These are phyloP conservation scores for Tangara arthus DNA, from an alignment of 2,797 vertebrate species.

Conservation along the genomic window DNA sequence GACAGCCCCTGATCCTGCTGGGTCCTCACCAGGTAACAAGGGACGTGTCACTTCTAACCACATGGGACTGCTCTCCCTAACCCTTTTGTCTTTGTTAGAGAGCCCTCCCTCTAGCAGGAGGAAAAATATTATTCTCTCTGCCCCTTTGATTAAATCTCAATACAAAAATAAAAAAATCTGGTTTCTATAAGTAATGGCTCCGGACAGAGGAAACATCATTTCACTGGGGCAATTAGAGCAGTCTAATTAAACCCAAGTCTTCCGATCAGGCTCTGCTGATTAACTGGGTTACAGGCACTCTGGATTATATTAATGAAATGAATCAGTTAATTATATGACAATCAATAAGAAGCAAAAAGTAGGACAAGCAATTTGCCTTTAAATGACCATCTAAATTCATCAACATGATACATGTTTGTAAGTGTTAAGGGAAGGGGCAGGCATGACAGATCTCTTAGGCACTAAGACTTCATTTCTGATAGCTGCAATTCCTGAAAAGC, in stretches of 20 bases:
- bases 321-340: constrained; percentile 66
- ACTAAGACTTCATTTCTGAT: background rate
- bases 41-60: background rate
- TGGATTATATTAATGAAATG: constrained; percentile 32
- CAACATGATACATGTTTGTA: constrained; percentile 39
- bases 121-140: constrained; percentile 22
- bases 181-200: background rate
- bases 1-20: background rate
- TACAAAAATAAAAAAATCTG: background rate
- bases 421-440: background rate
- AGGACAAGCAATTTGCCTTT: constrained; percentile 58
- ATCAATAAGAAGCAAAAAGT: constrained; percentile 63
- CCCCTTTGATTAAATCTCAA: constrained; percentile 1
- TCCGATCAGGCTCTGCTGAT: constrained; percentile 50
- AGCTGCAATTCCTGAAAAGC: background rate
- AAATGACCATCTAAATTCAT: constrained; percentile 65
- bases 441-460: background rate
- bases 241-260: constrained; percentile 53
- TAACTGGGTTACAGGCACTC: constrained; percentile 42
- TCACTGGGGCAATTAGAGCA: constrained; percentile 53
- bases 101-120: background rate
- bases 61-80: background rate
- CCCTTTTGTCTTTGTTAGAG: background rate
- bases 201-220: constrained; percentile 45
- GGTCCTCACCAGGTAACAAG: background rate